Percentiles rank a stretch among this genome's conserved stretches.
phyloP scores from a whole-genome alignment of 1,140 invertebrate species.

The Brachystomella parvula region DNA sequence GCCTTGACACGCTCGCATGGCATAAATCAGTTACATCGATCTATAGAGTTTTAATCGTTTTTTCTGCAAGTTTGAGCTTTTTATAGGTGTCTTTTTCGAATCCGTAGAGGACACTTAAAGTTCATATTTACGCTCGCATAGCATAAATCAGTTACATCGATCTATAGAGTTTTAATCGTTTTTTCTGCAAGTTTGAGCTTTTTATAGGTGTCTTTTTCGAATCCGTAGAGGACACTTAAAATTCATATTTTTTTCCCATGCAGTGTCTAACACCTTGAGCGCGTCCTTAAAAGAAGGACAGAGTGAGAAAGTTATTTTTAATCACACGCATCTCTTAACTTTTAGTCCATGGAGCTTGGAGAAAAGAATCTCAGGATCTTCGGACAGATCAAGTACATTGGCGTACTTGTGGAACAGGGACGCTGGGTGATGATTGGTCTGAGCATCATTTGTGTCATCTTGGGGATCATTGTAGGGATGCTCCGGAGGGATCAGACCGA shows the following conservation, averaged over 20 bases:
- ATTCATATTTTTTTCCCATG: background rate
- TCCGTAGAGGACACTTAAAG: no score
- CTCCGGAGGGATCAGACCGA: background rate
- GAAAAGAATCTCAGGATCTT: slow-evolving; percentile 18
- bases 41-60: no score
- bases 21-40: no score
- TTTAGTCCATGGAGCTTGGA: slow-evolving; percentile 21
- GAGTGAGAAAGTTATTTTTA: background rate
- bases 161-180: no score
- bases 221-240: no score
- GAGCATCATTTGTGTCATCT: slow-evolving; percentile 4
- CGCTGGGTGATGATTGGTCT: slow-evolving; percentile 17
- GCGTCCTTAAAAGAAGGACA: background rate
- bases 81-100: no score
- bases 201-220: no score
- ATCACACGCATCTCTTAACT: background rate
- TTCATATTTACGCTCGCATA: no score
- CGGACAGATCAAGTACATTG: slow-evolving; percentile 10
- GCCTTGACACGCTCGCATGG: no score
- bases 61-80: no score
- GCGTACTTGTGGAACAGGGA: slow-evolving; percentile 14
- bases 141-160: no score
- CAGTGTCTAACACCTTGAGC: background rate
- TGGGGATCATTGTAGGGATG: background rate
- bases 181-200: no score